Evolutionary conservation across 2,888 invertebrate genomes (phyloP), one percentile per base, ranked within the genome.

Genomic region (Pseudanteris insignis): DNA sequence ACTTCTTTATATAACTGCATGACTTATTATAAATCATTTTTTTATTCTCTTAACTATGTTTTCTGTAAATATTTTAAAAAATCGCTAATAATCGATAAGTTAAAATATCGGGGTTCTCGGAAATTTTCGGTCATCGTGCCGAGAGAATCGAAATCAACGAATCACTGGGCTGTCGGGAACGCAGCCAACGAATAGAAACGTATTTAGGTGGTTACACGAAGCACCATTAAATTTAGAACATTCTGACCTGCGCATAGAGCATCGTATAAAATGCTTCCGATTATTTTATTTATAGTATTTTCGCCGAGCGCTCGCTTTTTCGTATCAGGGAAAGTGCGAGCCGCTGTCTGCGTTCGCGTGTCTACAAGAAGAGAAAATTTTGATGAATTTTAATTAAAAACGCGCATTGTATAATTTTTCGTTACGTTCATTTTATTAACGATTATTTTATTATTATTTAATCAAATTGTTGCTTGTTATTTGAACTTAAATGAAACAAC

Each of bases 141-240:
- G 37, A 40, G 55, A 54, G 55, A 64, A 58, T 62, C 55, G 41
- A 58, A 64, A 57, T 37, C 30, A 32, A 40, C 47, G 37, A 46
- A 41, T 36, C 32, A 44, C 64, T 46, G 48, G 58, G 50, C 34
- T 46, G 54, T 58, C 46, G 61, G 70, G 55, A 73, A 67, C 76
- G 67, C 71, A 70, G 73, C 73, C 76, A 74, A 73, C 67, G 57
- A 64, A 70, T 74, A 71, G 73, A 74, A 76, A 72, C 74, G 74
- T 70, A 72, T 72, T 70, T 72, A 70, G 69, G 71, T 70, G 70
- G 70, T 67, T 70, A 70, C 67, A 59, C 66, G 64, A 70, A 68
- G 66, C 68, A 58, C 60, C 61, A 67, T 67, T 72, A 72, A 72
- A 68, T 70, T 72, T 72, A 72, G 69, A 65, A 51, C 63, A 55